Evolutionary conservation across 2,797 vertebrate species (phyloP).

Genomic region (Phrynocephalus vlangalii): DNA sequence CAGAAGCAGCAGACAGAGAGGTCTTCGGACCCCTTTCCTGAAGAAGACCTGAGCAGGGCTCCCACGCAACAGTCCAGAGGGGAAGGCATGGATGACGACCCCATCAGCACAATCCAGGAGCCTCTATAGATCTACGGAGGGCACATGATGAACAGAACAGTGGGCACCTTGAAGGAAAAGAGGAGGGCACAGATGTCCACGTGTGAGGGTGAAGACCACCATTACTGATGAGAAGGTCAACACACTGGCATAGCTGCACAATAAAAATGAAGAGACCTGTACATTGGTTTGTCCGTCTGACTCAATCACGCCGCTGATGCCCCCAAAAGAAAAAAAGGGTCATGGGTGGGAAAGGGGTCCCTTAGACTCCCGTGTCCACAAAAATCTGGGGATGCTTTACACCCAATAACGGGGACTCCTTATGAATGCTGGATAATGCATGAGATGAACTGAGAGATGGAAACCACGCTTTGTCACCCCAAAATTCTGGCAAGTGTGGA

Average conservation of each 20-base stretch:
- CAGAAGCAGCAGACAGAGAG: conserved; percentile 19
- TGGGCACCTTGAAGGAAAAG: background rate
- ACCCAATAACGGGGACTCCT: background rate
- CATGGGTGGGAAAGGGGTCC: background rate
- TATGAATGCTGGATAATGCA: background rate
- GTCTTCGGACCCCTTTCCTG: accelerated
- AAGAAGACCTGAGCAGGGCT: background rate
- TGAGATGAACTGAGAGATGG: background rate
- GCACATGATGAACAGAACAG: background rate
- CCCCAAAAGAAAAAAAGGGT: background rate
- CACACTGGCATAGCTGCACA: conserved; percentile 16
- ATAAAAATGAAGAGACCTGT: conserved; percentile 34
- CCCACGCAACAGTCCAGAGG: accelerated
- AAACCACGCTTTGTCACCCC: too few species aligned
- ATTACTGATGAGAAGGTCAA: background rate
- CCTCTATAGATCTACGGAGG: background rate
- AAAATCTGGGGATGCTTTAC: background rate
- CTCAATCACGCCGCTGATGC: too few species aligned
- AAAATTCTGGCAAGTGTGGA: too few species aligned
- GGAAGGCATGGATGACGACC: conserved; percentile 30
- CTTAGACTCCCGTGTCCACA: background rate
- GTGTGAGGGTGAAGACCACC: background rate
- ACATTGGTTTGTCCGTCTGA: background rate
- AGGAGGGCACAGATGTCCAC: background rate
- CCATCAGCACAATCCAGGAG: background rate